A percentile compares a stretch with the other conserved stretches of the same genome.
Conservation (phyloP, 2,113 vertebrate genomes). For the Tragelaphus strepsiceros region DNA sequence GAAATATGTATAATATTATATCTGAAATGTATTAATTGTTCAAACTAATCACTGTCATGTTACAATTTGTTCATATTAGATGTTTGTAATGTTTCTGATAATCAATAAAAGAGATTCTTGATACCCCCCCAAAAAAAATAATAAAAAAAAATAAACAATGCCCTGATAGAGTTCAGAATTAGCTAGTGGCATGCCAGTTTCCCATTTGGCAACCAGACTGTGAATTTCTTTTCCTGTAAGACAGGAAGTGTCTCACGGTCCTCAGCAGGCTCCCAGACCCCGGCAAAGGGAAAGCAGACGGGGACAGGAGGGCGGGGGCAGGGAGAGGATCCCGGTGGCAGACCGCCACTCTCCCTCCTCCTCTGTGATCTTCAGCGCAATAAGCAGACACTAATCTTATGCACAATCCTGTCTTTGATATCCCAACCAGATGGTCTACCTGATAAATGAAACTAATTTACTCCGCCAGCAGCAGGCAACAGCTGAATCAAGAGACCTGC, state of each 20-base stretch:
- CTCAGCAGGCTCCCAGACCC: slow-evolving; percentile 46
- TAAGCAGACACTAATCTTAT: slow-evolving; percentile 66
- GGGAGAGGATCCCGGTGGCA: background rate
- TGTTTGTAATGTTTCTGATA: no score
- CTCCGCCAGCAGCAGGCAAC: slow-evolving; percentile 45
- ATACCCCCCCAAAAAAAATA: no score
- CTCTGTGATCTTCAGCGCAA: slow-evolving; percentile 54
- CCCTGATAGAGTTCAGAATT: background rate
- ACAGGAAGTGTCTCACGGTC: slow-evolving; percentile 30
- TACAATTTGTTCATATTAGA: no score
- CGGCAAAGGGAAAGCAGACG: background rate
- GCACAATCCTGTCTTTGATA: slow-evolving; percentile 53
- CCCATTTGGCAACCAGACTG: background rate
- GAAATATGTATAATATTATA: no score
- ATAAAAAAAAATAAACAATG: no score
- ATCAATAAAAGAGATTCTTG: no score
- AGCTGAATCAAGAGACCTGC: slow-evolving; percentile 35
- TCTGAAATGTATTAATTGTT: no score
- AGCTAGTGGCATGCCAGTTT: background rate
- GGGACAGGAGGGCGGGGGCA: background rate
- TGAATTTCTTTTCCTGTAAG: slow-evolving; percentile 42
- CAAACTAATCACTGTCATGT: no score
- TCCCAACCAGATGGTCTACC: slow-evolving; percentile 65
- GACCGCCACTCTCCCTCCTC: slow-evolving; percentile 11
- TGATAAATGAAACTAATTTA: slow-evolving; percentile 72